Conservation (phyloP, 35 echinoderm and acorn worm species). For the Apostichopus californicus region DNA sequence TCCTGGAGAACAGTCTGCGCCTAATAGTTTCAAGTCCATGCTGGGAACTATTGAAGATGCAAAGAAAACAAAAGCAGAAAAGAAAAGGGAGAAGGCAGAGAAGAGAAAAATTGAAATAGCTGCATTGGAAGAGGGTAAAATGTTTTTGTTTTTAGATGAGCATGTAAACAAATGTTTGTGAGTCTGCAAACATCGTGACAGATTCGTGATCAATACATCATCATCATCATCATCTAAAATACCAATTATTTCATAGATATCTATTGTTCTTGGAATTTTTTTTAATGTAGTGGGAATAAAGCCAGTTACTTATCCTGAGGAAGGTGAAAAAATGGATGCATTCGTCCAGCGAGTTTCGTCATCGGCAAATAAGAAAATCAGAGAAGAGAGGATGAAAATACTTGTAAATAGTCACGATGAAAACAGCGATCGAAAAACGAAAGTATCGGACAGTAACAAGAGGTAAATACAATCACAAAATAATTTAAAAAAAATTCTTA, state of each 20-base stretch:
- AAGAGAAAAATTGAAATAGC: background rate
- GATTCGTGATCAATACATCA: too few species aligned
- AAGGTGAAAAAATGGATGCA: background rate
- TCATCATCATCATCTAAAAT: too few species aligned
- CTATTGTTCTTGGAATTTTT: background rate
- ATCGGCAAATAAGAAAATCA: conserved; percentile 7
- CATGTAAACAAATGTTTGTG: too few species aligned
- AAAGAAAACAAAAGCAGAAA: conserved; percentile 3
- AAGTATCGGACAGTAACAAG: conserved; percentile 8
- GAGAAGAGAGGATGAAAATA: conserved; percentile 20
- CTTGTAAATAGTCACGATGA: background rate
- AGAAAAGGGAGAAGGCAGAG: background rate
- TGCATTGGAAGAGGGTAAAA: background rate
- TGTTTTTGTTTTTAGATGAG: too few species aligned
- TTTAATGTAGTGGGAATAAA: background rate
- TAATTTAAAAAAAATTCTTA: too few species aligned
- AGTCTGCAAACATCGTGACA: too few species aligned
- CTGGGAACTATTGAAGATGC: background rate
- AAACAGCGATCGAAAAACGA: background rate
- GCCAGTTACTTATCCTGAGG: background rate
- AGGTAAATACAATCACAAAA: background rate
- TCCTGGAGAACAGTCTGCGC: background rate
- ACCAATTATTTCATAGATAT: too few species aligned
- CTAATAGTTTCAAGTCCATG: conserved; percentile 10
- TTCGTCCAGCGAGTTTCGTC: background rate